Base-by-base conservation (phyloP, 2,797 vertebrate species). In the Fringilla coelebs region DNA sequence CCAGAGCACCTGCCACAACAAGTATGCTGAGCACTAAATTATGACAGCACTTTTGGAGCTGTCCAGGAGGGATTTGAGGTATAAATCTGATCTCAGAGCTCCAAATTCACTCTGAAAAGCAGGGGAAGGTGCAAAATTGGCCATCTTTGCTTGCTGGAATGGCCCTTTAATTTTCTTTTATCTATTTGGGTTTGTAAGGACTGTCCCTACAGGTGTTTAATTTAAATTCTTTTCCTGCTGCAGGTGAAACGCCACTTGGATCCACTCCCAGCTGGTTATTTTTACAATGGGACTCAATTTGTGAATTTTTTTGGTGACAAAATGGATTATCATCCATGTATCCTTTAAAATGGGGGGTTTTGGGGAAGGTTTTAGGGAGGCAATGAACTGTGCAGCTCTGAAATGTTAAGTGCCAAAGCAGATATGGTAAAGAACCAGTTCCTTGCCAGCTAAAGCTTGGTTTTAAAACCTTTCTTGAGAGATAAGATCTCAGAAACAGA, bases 251-350 rank as follows among this genome's bases (percentile, higher is more conserved):
- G 98, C 51, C 99, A 99, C 95, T 96, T 99, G 97, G 99, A 99
- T 57, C 99, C 99, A 1, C 98, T 99, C 6, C 99, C 99, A 80
- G 97, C 98, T 34, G 99, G 99, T 76, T 99, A 98, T 97, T 99
- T 99, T 97, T 99, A 99, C 97, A 99, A 99, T 6, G 99, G 99
- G 43, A 98, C 98, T 54, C 99, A 99, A 61, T 99, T 98, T 92
- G 98, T 99, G 46, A 98, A 99, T 96, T 99, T 99, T 95, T 99
- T 99, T 97, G 99, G 99, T 86, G 99, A 99, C 68, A 99, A 99
- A 95, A 98, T 97, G 81, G 98, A 97, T 97, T 98, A 98, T 95
- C 99, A 99, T 93, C 99, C 99, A 28, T 52, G 99, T 99, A 99
- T 99, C 99, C 98, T 99, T 98, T 91, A 3, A 63, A 36, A 31